Percentiles rank a stretch among this genome's conserved stretches.
phyloP scores from a whole-genome alignment of 1,140 invertebrate genomes.

The Nomia melanderi region DNA sequence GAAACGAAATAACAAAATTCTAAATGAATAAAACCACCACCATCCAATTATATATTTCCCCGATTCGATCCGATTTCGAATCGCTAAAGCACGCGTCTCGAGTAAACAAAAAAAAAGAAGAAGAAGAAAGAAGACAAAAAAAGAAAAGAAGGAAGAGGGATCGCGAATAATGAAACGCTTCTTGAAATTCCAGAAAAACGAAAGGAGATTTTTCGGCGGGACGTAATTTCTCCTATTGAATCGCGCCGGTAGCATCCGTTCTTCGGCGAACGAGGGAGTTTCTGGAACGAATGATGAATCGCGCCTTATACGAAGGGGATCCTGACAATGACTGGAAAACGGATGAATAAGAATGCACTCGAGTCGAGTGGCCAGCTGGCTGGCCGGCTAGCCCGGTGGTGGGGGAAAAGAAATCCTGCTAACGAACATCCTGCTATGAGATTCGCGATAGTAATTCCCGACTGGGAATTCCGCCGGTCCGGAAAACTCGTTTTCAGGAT shows the following conservation, averaged over 20 bases:
- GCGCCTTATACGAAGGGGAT: constrained; percentile 30
- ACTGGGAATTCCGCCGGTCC: constrained; percentile 27
- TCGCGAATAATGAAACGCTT: neutral
- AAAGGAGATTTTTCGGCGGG: constrained; percentile 2
- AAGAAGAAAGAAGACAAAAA: no score
- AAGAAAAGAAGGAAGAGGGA: no score
- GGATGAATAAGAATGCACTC: constrained; percentile 51
- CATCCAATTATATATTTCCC: no score
- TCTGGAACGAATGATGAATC: constrained; percentile 47
- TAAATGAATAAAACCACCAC: no score
- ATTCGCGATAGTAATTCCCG: constrained; percentile 51
- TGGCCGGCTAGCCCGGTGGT: neutral
- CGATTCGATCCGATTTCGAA: no score
- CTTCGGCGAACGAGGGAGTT: constrained; percentile 12
- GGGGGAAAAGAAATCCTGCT: constrained; percentile 58
- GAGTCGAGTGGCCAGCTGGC: constrained; percentile 53
- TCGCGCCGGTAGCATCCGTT: constrained; percentile 10
- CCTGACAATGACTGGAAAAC: constrained; percentile 44
- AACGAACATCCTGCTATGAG: constrained; percentile 64
- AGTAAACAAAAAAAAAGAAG: neutral
- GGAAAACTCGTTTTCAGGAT: constrained; percentile 50
- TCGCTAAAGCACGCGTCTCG: no score
- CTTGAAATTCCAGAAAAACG: constrained; percentile 5
- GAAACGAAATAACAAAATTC: no score
- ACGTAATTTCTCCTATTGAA: constrained; percentile 20